A percentile compares a stretch with the other conserved stretches of the same genome.
phyloP scores from a whole-genome alignment of 2,888 invertebrate genomes.

The Archips xylosteana region DNA sequence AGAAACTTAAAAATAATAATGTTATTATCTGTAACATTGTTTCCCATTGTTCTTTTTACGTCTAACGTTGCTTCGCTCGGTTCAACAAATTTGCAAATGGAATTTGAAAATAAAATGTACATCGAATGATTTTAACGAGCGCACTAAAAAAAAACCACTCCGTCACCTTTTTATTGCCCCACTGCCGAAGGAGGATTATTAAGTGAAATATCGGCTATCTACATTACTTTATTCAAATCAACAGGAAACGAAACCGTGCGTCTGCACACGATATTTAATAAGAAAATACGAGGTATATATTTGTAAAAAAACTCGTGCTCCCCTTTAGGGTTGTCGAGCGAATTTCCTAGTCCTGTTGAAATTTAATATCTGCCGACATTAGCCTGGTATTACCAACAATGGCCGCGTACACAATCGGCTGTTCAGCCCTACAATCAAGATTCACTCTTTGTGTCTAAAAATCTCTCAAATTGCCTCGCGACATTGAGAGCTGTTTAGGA shows the following conservation, averaged over 20 bases:
- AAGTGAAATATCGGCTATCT: conserved; percentile 4
- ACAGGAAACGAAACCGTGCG: conserved; percentile 1
- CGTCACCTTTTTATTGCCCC: background rate
- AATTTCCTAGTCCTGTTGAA: conserved; percentile 24
- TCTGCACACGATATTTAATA: conserved; percentile 8
- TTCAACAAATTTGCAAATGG: background rate
- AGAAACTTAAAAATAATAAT: conserved; percentile 2
- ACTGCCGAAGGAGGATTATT: background rate
- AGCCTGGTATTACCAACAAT: conserved; percentile 33
- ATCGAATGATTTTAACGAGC: background rate
- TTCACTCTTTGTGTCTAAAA: conserved; percentile 37
- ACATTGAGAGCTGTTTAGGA: conserved; percentile 20
- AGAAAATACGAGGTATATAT: background rate
- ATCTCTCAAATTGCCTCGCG: conserved; percentile 38
- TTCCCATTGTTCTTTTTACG: background rate
- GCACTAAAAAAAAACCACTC: background rate
- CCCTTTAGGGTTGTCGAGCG: conserved; percentile 1
- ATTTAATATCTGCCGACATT: conserved; percentile 40
- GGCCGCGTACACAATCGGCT: conserved; percentile 32
- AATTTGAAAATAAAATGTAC: background rate
- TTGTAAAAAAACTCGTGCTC: background rate
- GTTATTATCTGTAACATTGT: background rate
- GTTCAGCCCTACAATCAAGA: conserved; percentile 37
- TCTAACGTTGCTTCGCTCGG: background rate
- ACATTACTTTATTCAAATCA: background rate